Conservation (phyloP, 2,113 vertebrate genomes). For the Oenanthe oenanthe region DNA sequence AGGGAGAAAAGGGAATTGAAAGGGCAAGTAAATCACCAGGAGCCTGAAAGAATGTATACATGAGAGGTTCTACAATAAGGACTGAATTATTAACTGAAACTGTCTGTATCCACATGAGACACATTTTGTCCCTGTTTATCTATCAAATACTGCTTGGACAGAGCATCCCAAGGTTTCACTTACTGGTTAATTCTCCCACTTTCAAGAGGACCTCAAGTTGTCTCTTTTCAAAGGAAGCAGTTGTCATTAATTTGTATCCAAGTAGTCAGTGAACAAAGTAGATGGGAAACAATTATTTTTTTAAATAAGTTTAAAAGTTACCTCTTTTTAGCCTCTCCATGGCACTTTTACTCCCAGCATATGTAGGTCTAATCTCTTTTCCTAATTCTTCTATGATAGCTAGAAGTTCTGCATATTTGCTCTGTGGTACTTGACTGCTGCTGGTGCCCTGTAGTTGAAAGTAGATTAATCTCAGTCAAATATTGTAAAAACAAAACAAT, state of each 20-base stretch:
- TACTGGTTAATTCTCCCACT: not conserved
- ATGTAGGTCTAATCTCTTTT: conserved; percentile 97
- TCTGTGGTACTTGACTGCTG: conserved; percentile 94
- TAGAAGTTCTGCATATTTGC: conserved; percentile 97
- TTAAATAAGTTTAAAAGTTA: conserved; percentile 22
- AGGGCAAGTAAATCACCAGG: not conserved
- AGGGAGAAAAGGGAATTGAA: not conserved
- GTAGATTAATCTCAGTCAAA: not conserved
- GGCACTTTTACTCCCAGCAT: conserved; percentile 97
- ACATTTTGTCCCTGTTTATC: not conserved
- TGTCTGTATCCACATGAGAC: not conserved
- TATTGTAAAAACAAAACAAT: not conserved
- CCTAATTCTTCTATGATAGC: conserved; percentile 97
- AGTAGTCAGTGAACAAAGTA: not conserved
- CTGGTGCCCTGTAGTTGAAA: conserved; percentile 80
- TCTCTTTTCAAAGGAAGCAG: not conserved
- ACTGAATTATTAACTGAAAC: not conserved
- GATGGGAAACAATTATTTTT: rapidly evolving
- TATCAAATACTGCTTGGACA: not conserved
- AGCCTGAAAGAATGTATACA: not conserved
- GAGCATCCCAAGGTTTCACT: not conserved
- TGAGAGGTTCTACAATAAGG: not conserved
- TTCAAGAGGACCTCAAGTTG: not conserved
- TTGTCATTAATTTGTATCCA: not conserved
- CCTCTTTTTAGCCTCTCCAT: conserved; percentile 99